Conservation (phyloP, 2,113 vertebrate genomes). For the Nannobrachium achirus region DNA sequence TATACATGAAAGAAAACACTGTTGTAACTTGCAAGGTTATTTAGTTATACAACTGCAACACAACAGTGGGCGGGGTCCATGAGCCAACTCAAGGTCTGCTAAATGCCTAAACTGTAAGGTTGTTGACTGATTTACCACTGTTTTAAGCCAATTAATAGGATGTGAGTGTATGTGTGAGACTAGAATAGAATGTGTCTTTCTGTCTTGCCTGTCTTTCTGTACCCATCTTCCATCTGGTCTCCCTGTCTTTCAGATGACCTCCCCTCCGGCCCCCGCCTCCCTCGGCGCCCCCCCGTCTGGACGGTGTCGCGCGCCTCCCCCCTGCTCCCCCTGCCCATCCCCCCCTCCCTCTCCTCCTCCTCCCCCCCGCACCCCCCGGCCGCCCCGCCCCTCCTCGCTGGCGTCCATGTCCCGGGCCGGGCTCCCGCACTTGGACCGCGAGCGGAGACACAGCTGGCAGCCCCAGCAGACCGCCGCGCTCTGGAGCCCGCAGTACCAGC, state of each 20-base stretch:
- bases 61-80: too few relatives aligned
- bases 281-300: not conserved
- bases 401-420: not conserved
- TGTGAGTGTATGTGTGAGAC: too few relatives aligned
- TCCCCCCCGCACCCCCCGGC: constrained; percentile 6
- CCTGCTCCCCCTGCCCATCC: constrained; percentile 5
- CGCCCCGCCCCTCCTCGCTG: not conserved
- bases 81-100: too few relatives aligned
- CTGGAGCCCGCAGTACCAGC: constrained; percentile 24
- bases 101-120: too few relatives aligned
- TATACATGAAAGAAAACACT: too few relatives aligned
- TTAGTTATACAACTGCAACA: too few relatives aligned
- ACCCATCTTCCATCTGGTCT: not conserved
- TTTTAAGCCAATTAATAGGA: too few relatives aligned
- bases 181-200: too few relatives aligned
- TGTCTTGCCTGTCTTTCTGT: too few relatives aligned
- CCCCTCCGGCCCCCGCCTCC: constrained; percentile 22
- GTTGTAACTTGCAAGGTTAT: too few relatives aligned
- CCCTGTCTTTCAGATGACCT: constrained; percentile 37
- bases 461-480: constrained; percentile 61
- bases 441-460: constrained; percentile 84
- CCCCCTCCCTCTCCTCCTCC: constrained; percentile 13
- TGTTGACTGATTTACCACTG: too few relatives aligned
- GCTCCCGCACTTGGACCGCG: constrained; percentile 42
- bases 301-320: constrained; percentile 6